A percentile compares a stretch with the other conserved stretches of the same genome.
Conservation (phyloP, 2,113 vertebrate species). For the Melospiza melodia region DNA sequence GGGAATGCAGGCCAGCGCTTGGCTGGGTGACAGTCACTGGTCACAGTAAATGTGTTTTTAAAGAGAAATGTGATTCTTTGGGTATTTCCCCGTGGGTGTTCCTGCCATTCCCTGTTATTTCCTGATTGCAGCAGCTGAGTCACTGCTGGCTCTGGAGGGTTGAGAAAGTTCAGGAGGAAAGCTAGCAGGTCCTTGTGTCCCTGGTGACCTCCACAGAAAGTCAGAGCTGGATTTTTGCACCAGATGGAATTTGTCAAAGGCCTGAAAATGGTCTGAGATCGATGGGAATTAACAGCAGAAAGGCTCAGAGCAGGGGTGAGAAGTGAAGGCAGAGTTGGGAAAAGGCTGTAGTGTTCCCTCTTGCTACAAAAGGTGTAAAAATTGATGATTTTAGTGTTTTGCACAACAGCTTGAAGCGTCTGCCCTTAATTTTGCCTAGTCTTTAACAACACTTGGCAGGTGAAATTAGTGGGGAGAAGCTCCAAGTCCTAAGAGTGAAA, state of each 20-base stretch:
- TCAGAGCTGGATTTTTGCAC: background rate
- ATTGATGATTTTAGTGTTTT: background rate
- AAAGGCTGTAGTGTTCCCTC: background rate
- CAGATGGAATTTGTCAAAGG: background rate
- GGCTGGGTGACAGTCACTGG: background rate
- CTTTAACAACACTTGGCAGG: background rate
- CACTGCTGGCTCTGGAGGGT: background rate
- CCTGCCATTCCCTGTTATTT: constrained; percentile 13
- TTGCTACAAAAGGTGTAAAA: background rate
- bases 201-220: background rate
- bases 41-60: background rate
- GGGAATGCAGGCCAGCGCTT: background rate
- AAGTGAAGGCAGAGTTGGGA: fast-evolving
- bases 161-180: background rate
- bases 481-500: background rate
- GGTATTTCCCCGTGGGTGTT: background rate
- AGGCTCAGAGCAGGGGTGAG: background rate
- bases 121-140: background rate
- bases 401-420: background rate
- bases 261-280: background rate
- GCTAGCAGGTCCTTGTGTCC: background rate
- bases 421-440: background rate
- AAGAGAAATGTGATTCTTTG: background rate
- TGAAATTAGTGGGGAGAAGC: background rate
- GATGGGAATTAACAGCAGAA: background rate